These are phyloP conservation scores for Melieria picta DNA, from an alignment of 2,888 invertebrate genomes.

Conservation along the genomic window DNA sequence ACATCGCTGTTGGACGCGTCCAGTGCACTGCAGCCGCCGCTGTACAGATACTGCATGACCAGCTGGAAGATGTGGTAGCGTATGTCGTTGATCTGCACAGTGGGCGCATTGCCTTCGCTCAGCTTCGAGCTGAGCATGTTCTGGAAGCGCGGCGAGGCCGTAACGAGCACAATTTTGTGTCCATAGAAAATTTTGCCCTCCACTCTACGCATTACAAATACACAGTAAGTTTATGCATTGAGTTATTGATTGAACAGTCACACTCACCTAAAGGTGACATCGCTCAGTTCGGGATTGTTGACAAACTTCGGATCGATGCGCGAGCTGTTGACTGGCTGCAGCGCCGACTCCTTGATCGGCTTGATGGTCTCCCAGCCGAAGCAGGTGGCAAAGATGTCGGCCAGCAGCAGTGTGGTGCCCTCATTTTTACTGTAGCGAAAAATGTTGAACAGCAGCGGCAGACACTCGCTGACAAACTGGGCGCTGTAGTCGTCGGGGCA, in stretches of 20 bases:
- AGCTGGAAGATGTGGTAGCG: conserved; percentile 93
- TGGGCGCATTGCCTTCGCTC: conserved; percentile 80
- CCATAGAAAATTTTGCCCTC: conserved; percentile 92
- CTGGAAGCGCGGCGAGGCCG: conserved; percentile 85
- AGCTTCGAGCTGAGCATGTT: conserved; percentile 84
- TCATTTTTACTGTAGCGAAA: conserved; percentile 93
- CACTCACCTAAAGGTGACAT: conserved; percentile 81
- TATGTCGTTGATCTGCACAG: conserved; percentile 92
- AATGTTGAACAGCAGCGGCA: conserved; percentile 89
- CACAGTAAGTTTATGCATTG: too few species aligned
- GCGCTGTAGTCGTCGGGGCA: conserved; percentile 90
- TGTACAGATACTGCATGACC: conserved; percentile 90
- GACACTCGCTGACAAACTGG: conserved; percentile 89
- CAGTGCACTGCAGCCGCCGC: conserved; percentile 83
- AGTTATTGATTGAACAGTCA: not conserved
- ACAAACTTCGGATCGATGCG: conserved; percentile 93
- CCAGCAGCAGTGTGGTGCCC: conserved; percentile 84
- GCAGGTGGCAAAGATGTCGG: conserved; percentile 90
- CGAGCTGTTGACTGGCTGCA: conserved; percentile 74
- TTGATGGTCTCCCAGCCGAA: conserved; percentile 89
- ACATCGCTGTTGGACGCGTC: conserved; percentile 84
- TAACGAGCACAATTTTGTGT: conserved; percentile 92
- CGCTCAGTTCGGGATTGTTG: conserved; percentile 91
- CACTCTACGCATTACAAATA: conserved; percentile 69
- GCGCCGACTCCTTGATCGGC: conserved; percentile 74